Base-by-base conservation (phyloP, 2,113 vertebrate genomes). In the Dromaius novaehollandiae region DNA sequence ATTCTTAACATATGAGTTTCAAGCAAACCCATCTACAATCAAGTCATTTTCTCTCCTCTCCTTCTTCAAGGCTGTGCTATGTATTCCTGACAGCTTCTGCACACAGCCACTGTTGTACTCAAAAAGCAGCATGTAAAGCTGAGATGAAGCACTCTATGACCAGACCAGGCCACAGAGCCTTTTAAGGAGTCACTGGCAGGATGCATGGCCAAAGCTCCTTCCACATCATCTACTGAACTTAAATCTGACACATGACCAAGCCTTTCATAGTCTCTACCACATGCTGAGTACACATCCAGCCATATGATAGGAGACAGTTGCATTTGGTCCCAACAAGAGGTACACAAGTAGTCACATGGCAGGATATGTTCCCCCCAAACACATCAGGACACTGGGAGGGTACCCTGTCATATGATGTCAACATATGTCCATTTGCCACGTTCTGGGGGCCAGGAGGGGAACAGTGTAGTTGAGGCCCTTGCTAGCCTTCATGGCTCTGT, bases 301-400 rank as follows among this genome's bases (percentile, higher is more conserved):
- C 1, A 0, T 26, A 8, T 18, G 38, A 75, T 6, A 38, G 38
- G 14, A 20, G 9, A 36, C 15, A 40, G 36, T 6, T 36, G 17
- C 4, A 86, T 88, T 66, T 82, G 61, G 38, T 13, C 28, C 38
- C 17, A 26, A 32, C 5, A 40, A 3, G 30, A 12, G 15, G 36
- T 28, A 38, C 5, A 5, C 22, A 12, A 38, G 21, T 6, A 25
- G 5, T 28, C 15, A 40, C 13, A 16, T 8, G 17, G 20, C 24
- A 50, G 25, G 13, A 2, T 13, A 26, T 17, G 28, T 17, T 22
- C 3, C 10, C 3, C 3, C 4, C 12, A 3, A 11, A 0, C 36
- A 79, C 1, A 2, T 2, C 51, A 88, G 55, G 44, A 22, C 42
- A 17, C 14, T 24, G 73, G 20, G 13, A 36, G 21, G 69, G 26